A percentile compares a stretch with the other conserved stretches of the same genome.
Conservation (phyloP, 2,113 vertebrate genomes). For the Chloroceryle aenea region DNA sequence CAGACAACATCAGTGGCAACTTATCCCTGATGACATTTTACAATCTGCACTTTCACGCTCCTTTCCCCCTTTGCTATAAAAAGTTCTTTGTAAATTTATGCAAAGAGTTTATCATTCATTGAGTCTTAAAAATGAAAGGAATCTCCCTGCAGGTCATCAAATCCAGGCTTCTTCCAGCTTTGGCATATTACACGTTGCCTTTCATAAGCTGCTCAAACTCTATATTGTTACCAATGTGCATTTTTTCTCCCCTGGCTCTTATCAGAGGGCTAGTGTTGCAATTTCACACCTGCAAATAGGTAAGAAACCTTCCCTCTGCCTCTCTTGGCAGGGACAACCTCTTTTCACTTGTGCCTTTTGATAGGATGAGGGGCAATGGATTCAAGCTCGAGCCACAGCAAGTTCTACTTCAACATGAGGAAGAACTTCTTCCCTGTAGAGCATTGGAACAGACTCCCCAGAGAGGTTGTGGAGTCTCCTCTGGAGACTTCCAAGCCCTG, state of each 20-base stretch:
- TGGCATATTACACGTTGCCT: neutral
- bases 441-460: no score
- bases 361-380: no score
- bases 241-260: neutral
- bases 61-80: conserved; percentile 27
- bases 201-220: neutral
- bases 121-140: conserved; percentile 6
- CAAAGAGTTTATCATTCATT: conserved; percentile 19
- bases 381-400: no score
- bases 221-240: neutral
- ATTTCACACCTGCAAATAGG: neutral
- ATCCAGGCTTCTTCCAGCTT: neutral
- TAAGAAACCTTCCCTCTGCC: neutral
- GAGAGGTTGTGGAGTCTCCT: no score
- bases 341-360: no score
- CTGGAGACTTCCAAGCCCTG: no score
- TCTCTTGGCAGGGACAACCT: no score
- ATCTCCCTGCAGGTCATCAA: conserved; percentile 14
- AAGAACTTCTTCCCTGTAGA: no score
- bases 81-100: conserved; percentile 50
- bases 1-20: neutral
- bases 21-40: neutral
- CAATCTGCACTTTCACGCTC: neutral
- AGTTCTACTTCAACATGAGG: no score
- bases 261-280: neutral